Evolutionary conservation across 1,140 invertebrate genomes (phyloP).

Genomic region (Probaryconus sp.): DNA sequence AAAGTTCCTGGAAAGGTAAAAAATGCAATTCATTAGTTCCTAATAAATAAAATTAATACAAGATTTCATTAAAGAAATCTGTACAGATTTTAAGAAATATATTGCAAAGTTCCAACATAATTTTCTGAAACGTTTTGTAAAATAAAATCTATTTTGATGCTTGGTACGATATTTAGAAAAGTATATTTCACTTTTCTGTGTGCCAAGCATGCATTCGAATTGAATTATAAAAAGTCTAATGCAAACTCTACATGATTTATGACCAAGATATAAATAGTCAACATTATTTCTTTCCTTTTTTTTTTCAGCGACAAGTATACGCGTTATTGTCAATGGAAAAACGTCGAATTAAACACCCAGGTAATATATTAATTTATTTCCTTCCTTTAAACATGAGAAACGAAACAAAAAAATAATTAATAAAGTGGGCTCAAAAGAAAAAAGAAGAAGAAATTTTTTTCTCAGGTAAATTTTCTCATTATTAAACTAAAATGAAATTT

Average conservation of each 20-base stretch:
- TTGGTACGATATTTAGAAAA: conserved; percentile 10
- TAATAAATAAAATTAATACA: background rate
- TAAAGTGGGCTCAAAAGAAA: background rate
- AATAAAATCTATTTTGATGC: conserved; percentile 3
- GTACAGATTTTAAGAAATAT: too few relatives aligned
- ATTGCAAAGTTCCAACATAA: too few relatives aligned
- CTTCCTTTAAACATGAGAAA: background rate
- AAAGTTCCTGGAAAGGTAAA: conserved; percentile 97
- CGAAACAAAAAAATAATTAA: background rate
- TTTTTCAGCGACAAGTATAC: conserved; percentile 98
- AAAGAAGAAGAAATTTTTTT: too few relatives aligned
- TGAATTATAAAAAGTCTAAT: conserved; percentile 23
- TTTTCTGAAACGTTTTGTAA: conserved; percentile 6
- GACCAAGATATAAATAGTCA: conserved; percentile 11
- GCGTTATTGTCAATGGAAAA: conserved; percentile 99
- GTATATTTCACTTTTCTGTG: conserved; percentile 35
- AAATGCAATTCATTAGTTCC: background rate
- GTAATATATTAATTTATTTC: conserved; percentile 78
- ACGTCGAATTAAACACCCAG: conserved; percentile 99
- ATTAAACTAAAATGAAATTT: too few relatives aligned
- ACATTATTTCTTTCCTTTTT: conserved; percentile 56
- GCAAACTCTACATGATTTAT: conserved; percentile 20
- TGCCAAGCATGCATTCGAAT: conserved; percentile 24
- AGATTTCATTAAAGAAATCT: too few relatives aligned
- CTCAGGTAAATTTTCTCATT: too few relatives aligned